Percentiles rank a stretch among this genome's conserved stretches.
phyloP scores from a whole-genome alignment of 92 coral and sea anemone species.

The Chrysogorgia sp. region DNA sequence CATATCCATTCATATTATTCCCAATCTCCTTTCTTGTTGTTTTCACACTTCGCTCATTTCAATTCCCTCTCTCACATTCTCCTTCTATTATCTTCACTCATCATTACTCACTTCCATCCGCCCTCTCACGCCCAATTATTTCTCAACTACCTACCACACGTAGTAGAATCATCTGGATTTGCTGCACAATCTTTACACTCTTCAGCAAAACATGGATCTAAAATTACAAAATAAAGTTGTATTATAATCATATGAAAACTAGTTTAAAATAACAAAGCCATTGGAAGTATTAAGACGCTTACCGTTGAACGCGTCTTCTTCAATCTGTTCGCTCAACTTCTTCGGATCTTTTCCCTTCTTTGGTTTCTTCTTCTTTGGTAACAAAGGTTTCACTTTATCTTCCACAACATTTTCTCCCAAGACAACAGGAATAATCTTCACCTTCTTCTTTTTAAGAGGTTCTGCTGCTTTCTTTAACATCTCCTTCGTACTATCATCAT shows the following conservation, averaged over 20 bases:
- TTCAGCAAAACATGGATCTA: conserved; percentile 43
- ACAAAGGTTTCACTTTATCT: conserved; percentile 56
- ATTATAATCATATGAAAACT: too few relatives aligned
- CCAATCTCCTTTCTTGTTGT: neutral
- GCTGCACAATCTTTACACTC: conserved; percentile 41
- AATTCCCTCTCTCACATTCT: too few relatives aligned
- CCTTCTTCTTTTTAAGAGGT: conserved; percentile 47
- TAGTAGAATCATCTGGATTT: conserved; percentile 36
- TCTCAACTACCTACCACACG: conserved; percentile 24
- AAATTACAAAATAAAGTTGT: neutral
- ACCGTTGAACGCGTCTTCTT: conserved; percentile 77
- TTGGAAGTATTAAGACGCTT: neutral
- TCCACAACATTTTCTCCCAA: conserved; percentile 58
- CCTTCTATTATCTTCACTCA: too few relatives aligned
- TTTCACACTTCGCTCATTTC: too few relatives aligned
- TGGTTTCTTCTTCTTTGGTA: conserved; percentile 68
- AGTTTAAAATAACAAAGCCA: neutral
- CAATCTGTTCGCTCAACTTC: conserved; percentile 65
- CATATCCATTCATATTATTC: neutral
- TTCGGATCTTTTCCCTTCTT: conserved; percentile 60
- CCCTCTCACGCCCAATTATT: neutral
- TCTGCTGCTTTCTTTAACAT: conserved; percentile 42
- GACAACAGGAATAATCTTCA: conserved; percentile 59
- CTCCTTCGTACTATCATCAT: conserved; percentile 54
- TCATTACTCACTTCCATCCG: too few relatives aligned